phyloP scores from a whole-genome alignment of 1,140 invertebrate species.

The Cydia pomonella region DNA sequence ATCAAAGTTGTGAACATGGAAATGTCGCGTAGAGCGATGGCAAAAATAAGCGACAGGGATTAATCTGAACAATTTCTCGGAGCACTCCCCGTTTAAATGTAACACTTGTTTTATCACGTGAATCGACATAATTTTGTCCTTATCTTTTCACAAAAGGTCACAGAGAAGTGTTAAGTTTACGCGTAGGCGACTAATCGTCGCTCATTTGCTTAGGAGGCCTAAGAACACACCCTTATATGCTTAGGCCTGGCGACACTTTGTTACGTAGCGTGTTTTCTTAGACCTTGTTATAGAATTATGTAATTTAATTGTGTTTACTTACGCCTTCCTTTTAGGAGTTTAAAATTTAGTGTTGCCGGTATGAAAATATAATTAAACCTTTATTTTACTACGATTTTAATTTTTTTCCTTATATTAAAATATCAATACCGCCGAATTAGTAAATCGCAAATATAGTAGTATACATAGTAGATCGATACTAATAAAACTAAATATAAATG shows the following conservation, averaged over 20 bases:
- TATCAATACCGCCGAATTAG: no score
- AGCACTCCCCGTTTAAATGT: no score
- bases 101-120: no score
- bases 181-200: not conserved
- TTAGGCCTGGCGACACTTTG: not conserved
- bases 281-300: not conserved
- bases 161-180: not conserved
- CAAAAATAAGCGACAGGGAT: no score
- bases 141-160: not conserved
- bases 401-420: no score
- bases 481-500: no score
- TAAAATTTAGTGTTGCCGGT: not conserved
- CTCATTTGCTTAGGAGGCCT: constrained; percentile 2
- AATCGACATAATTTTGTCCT: not conserved
- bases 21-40: no score
- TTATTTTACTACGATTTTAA: no score
- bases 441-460: no score
- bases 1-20: no score
- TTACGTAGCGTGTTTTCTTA: not conserved
- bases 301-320: not conserved
- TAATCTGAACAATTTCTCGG: no score
- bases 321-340: not conserved
- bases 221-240: not conserved
- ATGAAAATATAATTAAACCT: not conserved
- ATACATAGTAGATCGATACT: no score